A percentile compares a stretch with the other conserved stretches of the same genome.
Conservation (phyloP, 2,797 vertebrate genomes). For the Oreochromis mossambicus region DNA sequence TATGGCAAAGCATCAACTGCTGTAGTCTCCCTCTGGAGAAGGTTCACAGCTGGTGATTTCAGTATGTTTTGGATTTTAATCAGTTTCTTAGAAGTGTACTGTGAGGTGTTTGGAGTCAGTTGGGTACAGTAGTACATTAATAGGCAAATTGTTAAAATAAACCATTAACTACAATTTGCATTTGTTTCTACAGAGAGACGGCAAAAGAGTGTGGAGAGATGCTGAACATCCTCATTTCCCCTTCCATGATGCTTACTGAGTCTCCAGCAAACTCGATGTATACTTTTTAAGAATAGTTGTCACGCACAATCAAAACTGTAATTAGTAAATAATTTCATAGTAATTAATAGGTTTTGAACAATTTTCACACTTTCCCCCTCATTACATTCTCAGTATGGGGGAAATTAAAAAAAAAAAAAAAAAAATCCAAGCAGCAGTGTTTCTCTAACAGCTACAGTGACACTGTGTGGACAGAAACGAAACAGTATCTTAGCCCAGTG, state of each 20-base stretch:
- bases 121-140: not conserved
- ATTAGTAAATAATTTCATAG: not conserved
- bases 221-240: slow-evolving; percentile 76
- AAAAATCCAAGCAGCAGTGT: not conserved
- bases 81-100: not conserved
- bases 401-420: too few species aligned
- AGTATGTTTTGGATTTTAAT: not conserved
- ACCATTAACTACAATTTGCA: not conserved
- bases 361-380: not conserved
- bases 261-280: not conserved
- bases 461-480: slow-evolving; percentile 20
- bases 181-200: slow-evolving; percentile 52
- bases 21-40: not conserved
- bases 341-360: not conserved
- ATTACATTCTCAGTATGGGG: not conserved
- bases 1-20: not conserved
- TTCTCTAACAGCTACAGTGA: not conserved
- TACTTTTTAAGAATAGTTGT: not conserved
- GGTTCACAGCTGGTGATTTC: not conserved
- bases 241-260: slow-evolving; percentile 69
- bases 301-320: not conserved
- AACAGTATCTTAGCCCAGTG: not conserved
- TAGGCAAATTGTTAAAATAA: not conserved
- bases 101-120: not conserved
- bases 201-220: slow-evolving; percentile 71